A percentile compares a stretch with the other conserved stretches of the same genome.
These are phyloP conservation scores for Oxystoma pomonae DNA, from an alignment of 2,888 invertebrate genomes.

Conservation along the genomic window DNA sequence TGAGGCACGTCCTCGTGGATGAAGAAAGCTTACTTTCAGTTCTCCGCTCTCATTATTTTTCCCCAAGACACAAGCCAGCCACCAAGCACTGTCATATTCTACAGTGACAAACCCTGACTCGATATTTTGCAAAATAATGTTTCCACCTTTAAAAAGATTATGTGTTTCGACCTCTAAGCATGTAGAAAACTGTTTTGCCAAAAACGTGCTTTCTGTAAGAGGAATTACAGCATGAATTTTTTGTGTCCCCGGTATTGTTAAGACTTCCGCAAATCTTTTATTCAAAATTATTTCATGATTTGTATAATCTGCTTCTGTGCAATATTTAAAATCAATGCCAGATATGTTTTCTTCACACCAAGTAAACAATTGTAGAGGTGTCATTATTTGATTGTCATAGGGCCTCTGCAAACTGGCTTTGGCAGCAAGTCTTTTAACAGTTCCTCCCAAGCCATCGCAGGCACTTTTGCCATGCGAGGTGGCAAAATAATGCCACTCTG, in stretches of 20 bases:
- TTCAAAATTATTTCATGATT: not conserved
- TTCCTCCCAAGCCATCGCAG: not conserved
- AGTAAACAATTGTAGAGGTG: not conserved
- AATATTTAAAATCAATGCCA: slow-evolving; percentile 1
- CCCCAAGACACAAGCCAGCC: not conserved
- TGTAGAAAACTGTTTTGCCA: not conserved
- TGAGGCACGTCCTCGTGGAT: not conserved
- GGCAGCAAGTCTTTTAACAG: not conserved
- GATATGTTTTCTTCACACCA: not conserved
- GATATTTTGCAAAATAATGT: not conserved
- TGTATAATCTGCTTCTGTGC: not conserved
- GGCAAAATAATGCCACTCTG: not conserved
- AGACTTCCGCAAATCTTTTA: not conserved
- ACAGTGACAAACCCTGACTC: not conserved
- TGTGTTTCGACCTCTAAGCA: not conserved
- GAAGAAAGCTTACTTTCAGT: not conserved
- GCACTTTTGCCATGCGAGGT: not conserved
- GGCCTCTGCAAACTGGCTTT: not conserved
- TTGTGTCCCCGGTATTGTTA: not conserved
- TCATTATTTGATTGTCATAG: slow-evolving; percentile 1
- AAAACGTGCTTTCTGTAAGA: not conserved
- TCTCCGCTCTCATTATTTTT: not conserved
- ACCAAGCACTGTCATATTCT: not conserved
- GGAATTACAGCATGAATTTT: not conserved
- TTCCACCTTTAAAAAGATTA: not conserved